phyloP scores from a whole-genome alignment of 1,140 invertebrate genomes.

The Phthorimaea operculella region DNA sequence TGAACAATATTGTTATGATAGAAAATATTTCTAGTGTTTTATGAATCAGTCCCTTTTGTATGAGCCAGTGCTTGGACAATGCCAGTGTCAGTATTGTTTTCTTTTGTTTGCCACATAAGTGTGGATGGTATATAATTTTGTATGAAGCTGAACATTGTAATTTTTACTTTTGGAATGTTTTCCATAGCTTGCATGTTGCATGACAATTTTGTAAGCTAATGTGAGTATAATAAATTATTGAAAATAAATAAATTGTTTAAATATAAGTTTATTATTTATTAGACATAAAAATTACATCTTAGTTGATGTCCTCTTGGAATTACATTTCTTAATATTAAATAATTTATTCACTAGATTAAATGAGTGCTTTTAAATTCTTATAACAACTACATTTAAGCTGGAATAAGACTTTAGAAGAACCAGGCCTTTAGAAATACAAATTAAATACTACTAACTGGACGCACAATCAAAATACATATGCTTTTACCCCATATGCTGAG shows the following conservation, averaged over 20 bases:
- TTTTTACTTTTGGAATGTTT: too few relatives aligned
- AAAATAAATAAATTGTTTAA: slow-evolving; percentile 26
- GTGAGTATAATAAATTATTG: too few relatives aligned
- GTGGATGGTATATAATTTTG: too few relatives aligned
- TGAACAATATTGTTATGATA: too few relatives aligned
- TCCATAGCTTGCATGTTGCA: too few relatives aligned
- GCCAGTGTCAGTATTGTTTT: too few relatives aligned
- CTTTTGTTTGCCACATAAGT: too few relatives aligned
- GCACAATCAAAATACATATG: slow-evolving; percentile 47
- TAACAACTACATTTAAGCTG: background rate
- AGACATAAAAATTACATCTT: slow-evolving; percentile 56
- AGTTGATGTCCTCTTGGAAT: slow-evolving; percentile 32
- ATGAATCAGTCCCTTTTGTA: too few relatives aligned
- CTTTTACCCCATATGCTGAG: slow-evolving; percentile 40
- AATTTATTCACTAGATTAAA: slow-evolving; percentile 56
- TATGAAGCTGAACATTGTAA: too few relatives aligned
- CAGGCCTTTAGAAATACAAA: slow-evolving; percentile 25
- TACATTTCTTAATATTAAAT: slow-evolving; percentile 50
- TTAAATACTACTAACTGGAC: slow-evolving; percentile 50
- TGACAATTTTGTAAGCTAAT: too few relatives aligned
- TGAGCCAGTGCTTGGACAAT: too few relatives aligned
- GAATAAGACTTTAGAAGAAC: background rate
- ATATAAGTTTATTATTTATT: slow-evolving; percentile 46
- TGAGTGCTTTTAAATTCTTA: slow-evolving; percentile 11
- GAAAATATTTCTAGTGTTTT: too few relatives aligned